Percentiles rank a stretch among this genome's conserved stretches.
Conservation (phyloP, 2,888 invertebrate genomes). For the Drosophila stalkeri region DNA sequence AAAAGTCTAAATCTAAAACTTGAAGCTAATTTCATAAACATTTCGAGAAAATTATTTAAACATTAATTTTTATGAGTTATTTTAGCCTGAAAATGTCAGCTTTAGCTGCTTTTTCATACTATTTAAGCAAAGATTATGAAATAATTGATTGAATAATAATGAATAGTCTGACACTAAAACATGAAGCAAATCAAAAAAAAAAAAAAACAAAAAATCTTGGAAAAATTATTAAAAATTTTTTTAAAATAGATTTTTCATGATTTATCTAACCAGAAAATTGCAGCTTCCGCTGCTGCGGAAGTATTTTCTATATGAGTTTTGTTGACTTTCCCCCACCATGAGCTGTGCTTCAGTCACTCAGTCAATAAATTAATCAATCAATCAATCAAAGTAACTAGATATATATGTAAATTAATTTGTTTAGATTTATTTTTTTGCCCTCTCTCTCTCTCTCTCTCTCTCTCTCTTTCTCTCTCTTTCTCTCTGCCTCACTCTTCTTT, state of each 20-base stretch:
- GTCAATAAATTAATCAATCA: constrained; percentile 1
- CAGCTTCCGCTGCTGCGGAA: too few relatives aligned
- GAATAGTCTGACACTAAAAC: too few relatives aligned
- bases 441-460: too few relatives aligned
- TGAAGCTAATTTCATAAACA: not conserved
- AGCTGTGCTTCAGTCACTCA: not conserved
- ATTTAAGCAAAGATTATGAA: too few relatives aligned
- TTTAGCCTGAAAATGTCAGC: not conserved
- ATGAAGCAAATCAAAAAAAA: too few relatives aligned
- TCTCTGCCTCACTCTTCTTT: not conserved
- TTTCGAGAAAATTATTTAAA: not conserved
- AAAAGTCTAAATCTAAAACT: not conserved
- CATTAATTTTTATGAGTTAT: not conserved
- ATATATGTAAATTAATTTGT: constrained; percentile 6
- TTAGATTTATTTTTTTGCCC: not conserved
- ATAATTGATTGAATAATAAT: too few relatives aligned
- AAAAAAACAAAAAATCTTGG: too few relatives aligned
- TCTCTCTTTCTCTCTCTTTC: not conserved
- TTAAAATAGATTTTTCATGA: too few relatives aligned
- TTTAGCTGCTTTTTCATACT: too few relatives aligned
- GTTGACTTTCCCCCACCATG: not conserved
- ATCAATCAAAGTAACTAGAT: not conserved
- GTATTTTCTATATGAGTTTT: not conserved
- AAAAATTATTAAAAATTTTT: too few relatives aligned
- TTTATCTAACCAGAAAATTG: too few relatives aligned